Percentiles rank a stretch among this genome's conserved stretches.
Conservation (phyloP, 2,888 invertebrate species). For the Drosophila atroscutellata region DNA sequence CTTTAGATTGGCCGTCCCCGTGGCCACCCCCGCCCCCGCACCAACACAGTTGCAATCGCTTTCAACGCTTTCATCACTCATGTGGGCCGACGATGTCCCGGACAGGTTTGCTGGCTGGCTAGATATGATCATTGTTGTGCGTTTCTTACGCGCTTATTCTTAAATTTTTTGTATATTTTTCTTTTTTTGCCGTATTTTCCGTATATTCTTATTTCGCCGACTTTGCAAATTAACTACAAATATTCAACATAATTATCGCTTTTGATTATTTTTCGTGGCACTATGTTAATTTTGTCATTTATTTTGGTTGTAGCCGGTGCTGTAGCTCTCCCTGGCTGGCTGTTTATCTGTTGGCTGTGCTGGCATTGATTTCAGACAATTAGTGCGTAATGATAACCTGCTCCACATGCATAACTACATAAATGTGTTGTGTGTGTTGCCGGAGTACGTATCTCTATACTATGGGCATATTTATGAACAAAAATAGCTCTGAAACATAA, state of each 20-base stretch:
- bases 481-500: conserved; percentile 58
- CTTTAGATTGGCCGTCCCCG: conserved; percentile 30
- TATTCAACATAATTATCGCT: conserved; percentile 66
- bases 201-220: conserved; percentile 24
- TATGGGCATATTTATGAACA: conserved; percentile 40
- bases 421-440: conserved; percentile 6
- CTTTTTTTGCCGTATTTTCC: conserved; percentile 17
- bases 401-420: conserved; percentile 65
- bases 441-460: conserved; percentile 1
- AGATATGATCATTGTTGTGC: conserved; percentile 65
- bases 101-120: conserved; percentile 67
- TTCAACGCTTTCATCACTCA: conserved; percentile 56
- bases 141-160: conserved; percentile 4
- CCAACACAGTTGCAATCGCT: conserved; percentile 60
- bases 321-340: conserved; percentile 16
- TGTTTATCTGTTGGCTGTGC: conserved; percentile 59
- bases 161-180: conserved; percentile 4
- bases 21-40: conserved; percentile 8
- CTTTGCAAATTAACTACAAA: conserved; percentile 67
- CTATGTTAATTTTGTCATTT: conserved; percentile 72
- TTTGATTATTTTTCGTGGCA: conserved; percentile 68
- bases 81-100: conserved; percentile 52
- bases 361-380: conserved; percentile 75
- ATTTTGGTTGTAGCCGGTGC: conserved; percentile 26
- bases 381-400: conserved; percentile 77